These are phyloP conservation scores for Pyrocoelia pectoralis DNA, from an alignment of 2,888 invertebrate genomes.

Conservation along the genomic window DNA sequence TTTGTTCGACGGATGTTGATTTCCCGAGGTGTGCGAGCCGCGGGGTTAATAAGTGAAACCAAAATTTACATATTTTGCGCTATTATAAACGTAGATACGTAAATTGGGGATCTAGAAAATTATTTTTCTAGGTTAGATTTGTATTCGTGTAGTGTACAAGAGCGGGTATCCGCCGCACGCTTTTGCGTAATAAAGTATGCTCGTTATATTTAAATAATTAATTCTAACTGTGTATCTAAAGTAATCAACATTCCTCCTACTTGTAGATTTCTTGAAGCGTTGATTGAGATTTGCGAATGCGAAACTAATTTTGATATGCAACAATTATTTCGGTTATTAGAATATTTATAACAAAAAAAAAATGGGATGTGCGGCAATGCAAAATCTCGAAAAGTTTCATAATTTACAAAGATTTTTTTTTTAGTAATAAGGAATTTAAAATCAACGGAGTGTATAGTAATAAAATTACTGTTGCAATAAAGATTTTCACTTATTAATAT, in stretches of 20 bases:
- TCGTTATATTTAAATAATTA: too few species aligned
- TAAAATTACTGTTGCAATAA: constrained; percentile 10
- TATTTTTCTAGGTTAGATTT: background rate
- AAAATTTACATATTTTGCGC: constrained; percentile 11
- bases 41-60: constrained; percentile 17
- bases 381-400: constrained; percentile 4
- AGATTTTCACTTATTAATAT: constrained; percentile 12
- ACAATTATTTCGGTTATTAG: background rate
- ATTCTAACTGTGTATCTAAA: too few species aligned
- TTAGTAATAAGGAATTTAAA: constrained; percentile 1
- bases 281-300: constrained; percentile 18
- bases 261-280: background rate
- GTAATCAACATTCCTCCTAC: constrained; percentile 20
- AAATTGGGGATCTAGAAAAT: background rate
- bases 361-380: background rate
- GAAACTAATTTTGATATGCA: constrained; percentile 21
- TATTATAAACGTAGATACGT: background rate
- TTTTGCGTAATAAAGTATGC: too few species aligned
- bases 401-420: background rate
- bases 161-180: too few species aligned
- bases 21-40: constrained; percentile 18
- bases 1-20: constrained; percentile 21
- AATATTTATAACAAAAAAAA: background rate
- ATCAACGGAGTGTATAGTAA: constrained; percentile 7
- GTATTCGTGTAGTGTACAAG: too few species aligned